phyloP scores from a whole-genome alignment of 35 echinoderm and acorn worm genomes.

The Eucidaris tribuloides region DNA sequence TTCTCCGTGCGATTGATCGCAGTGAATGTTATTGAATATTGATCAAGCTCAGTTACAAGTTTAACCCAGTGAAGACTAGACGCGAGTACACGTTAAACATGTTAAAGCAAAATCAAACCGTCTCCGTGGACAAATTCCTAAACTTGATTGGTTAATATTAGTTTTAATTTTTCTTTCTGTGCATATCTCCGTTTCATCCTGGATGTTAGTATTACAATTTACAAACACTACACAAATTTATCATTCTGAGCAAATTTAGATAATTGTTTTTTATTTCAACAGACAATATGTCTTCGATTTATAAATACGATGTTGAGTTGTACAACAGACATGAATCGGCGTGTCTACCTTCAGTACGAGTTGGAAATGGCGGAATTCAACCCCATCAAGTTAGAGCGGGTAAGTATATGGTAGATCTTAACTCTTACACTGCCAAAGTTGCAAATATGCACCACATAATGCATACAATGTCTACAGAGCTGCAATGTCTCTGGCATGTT shows the following conservation, averaged over 20 bases:
- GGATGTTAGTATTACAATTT: too few species aligned
- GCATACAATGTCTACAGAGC: too few species aligned
- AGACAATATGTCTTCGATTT: conserved; percentile 73
- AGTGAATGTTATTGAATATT: too few species aligned
- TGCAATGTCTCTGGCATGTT: too few species aligned
- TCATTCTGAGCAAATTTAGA: background rate
- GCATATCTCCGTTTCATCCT: background rate
- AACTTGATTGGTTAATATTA: background rate
- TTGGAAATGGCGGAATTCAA: conserved; percentile 89
- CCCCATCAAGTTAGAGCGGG: conserved; percentile 72
- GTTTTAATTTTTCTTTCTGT: background rate
- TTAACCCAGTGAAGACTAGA: too few species aligned
- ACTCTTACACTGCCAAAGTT: too few species aligned
- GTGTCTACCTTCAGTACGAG: conserved; percentile 93
- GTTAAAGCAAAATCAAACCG: background rate
- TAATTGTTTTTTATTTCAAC: background rate
- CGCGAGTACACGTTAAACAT: too few species aligned
- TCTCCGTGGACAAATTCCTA: background rate
- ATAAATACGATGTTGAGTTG: conserved; percentile 71
- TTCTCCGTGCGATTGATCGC: too few species aligned
- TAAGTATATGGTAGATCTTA: too few species aligned
- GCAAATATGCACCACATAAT: too few species aligned
- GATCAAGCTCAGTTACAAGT: too few species aligned
- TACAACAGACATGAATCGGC: conserved; percentile 66
- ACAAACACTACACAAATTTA: background rate